Evolutionary conservation across 2,797 vertebrate species (phyloP).

Genomic region (Uromys caudimaculatus): DNA sequence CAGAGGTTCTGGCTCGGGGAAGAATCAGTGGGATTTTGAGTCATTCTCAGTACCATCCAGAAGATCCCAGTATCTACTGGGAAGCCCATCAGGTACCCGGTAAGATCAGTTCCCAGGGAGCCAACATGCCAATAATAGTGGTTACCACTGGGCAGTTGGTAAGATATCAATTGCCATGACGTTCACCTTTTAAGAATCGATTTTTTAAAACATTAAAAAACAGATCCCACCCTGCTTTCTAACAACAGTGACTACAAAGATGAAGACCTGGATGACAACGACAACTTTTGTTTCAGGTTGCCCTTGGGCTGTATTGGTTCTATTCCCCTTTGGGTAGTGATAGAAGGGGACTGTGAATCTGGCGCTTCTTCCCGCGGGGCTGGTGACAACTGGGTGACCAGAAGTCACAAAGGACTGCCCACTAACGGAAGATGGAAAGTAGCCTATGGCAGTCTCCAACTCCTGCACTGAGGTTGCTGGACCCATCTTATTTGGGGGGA

Average conservation of each 20-base stretch:
- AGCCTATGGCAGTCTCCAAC: background rate
- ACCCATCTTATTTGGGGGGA: background rate
- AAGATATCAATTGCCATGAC: background rate
- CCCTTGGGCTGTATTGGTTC: background rate
- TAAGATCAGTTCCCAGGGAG: background rate
- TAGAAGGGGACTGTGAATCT: background rate
- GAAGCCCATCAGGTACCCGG: background rate
- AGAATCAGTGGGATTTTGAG: fast-evolving
- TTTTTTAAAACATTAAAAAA: background rate
- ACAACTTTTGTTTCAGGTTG: background rate
- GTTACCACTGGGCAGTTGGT: too few species aligned
- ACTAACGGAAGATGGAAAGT: background rate
- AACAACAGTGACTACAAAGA: background rate
- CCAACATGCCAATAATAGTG: background rate
- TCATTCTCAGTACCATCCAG: background rate
- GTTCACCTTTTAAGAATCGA: background rate
- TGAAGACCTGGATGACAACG: background rate
- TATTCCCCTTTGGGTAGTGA: background rate
- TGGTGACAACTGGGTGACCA: background rate
- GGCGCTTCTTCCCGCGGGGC: background rate
- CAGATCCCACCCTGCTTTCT: background rate
- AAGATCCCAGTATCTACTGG: background rate
- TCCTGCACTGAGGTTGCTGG: background rate
- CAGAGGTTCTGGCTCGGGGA: background rate
- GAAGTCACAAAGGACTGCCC: background rate